Conservation (phyloP, 1,140 invertebrate genomes). For the Brachystomella parvula region DNA sequence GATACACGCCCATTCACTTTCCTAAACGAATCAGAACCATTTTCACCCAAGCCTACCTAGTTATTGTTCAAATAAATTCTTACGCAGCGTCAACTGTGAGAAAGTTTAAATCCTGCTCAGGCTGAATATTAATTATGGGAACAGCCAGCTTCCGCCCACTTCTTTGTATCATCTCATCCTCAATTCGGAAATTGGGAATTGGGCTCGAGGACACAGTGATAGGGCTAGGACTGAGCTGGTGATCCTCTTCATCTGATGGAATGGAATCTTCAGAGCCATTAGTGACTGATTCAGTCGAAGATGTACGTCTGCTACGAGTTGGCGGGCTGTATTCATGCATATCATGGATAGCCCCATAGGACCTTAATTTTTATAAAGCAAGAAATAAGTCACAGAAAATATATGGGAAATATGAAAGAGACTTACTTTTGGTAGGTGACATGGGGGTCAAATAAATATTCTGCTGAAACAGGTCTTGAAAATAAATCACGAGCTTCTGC, state of each 20-base stretch:
- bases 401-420: background rate
- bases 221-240: background rate
- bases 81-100: slow-evolving; percentile 20
- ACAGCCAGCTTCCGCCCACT: background rate
- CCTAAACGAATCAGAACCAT: background rate
- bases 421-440: background rate
- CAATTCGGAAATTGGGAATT: background rate
- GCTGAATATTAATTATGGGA: slow-evolving; percentile 14
- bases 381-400: background rate
- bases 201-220: background rate
- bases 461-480: background rate
- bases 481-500: background rate
- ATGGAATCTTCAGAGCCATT: background rate
- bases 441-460: slow-evolving; percentile 1
- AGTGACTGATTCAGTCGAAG: background rate
- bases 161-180: background rate
- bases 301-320: background rate
- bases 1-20: background rate
- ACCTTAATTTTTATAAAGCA: background rate
- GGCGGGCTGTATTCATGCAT: background rate
- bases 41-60: too few species aligned
- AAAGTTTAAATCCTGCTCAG: slow-evolving; percentile 20
- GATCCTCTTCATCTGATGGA: background rate
- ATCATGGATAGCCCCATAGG: background rate
- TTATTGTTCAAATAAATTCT: too few species aligned